phyloP scores from a whole-genome alignment of 2,113 vertebrate genomes.

The Corythornis vintsioides region DNA sequence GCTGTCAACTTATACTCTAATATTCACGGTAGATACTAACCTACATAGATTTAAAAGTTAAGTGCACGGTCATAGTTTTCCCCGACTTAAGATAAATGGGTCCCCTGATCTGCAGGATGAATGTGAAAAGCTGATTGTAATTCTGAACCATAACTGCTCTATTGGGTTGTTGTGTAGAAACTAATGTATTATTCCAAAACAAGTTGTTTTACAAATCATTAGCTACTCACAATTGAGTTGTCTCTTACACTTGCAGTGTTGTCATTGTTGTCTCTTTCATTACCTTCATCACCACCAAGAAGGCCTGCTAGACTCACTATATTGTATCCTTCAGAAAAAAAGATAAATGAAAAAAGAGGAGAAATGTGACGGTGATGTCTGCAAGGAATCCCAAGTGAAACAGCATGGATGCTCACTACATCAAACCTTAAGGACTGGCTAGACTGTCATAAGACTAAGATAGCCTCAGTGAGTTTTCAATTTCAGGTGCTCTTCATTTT shows the following conservation, averaged over 20 bases:
- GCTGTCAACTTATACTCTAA: fast-evolving
- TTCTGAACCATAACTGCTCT: background rate
- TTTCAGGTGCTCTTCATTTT: background rate
- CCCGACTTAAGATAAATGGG: fast-evolving
- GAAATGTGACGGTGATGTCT: background rate
- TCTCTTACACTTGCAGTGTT: background rate
- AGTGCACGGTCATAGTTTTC: fast-evolving
- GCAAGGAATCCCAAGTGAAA: background rate
- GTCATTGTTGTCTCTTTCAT: background rate
- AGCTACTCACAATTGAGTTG: background rate
- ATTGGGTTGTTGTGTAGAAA: background rate
- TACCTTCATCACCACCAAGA: background rate
- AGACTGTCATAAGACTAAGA: background rate
- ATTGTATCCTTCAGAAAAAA: background rate
- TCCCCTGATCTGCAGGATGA: fast-evolving
- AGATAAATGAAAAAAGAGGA: background rate
- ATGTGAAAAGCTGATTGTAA: fast-evolving
- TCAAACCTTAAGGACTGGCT: no score
- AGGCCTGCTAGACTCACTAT: background rate
- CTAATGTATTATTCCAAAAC: background rate
- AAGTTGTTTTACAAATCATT: background rate
- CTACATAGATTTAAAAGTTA: no score
- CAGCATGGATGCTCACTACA: background rate
- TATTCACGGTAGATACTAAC: fast-evolving
- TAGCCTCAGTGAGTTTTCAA: background rate